Percentiles rank a stretch among this genome's conserved stretches.
These are phyloP conservation scores for Calephelis virginiensis DNA, from an alignment of 1,140 invertebrate genomes.

Conservation along the genomic window DNA sequence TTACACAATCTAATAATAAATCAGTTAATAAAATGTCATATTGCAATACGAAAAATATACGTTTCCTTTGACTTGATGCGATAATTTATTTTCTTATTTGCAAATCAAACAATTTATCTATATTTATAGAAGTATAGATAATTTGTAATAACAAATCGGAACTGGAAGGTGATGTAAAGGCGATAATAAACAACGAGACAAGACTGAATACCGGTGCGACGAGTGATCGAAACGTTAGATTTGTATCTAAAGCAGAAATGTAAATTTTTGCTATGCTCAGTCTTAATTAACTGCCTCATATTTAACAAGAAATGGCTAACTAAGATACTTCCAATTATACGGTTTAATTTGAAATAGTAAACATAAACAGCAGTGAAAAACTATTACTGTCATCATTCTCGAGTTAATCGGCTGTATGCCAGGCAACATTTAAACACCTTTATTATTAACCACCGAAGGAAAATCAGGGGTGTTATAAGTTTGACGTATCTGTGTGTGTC, in stretches of 20 bases:
- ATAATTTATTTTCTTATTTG: not conserved
- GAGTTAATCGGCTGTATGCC: too few relatives aligned
- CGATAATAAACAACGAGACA: conserved; percentile 23
- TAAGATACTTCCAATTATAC: too few relatives aligned
- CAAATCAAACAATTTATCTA: conserved; percentile 13
- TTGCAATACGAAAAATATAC: not conserved
- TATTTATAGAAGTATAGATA: conserved; percentile 16
- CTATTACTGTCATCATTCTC: too few relatives aligned
- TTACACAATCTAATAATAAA: not conserved
- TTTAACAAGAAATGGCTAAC: conserved; percentile 9
- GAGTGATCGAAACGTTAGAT: conserved; percentile 23
- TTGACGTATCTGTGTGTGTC: too few relatives aligned
- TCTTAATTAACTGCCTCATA: conserved; percentile 31
- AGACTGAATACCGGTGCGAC: conserved; percentile 17
- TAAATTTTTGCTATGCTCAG: conserved; percentile 24
- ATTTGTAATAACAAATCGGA: conserved; percentile 20
- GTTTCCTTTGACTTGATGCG: conserved; percentile 7
- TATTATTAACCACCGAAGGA: too few relatives aligned
- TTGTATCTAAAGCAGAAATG: conserved; percentile 25
- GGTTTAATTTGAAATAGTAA: too few relatives aligned
- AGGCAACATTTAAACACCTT: too few relatives aligned
- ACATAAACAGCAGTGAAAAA: too few relatives aligned
- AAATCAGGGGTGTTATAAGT: too few relatives aligned
- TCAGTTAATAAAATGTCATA: too few relatives aligned
- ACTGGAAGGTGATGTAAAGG: conserved; percentile 19